A percentile compares a stretch with the other conserved stretches of the same genome.
These are phyloP conservation scores for Tenualosa thibaudeaui DNA, from an alignment of 2,797 vertebrate species.

Conservation along the genomic window DNA sequence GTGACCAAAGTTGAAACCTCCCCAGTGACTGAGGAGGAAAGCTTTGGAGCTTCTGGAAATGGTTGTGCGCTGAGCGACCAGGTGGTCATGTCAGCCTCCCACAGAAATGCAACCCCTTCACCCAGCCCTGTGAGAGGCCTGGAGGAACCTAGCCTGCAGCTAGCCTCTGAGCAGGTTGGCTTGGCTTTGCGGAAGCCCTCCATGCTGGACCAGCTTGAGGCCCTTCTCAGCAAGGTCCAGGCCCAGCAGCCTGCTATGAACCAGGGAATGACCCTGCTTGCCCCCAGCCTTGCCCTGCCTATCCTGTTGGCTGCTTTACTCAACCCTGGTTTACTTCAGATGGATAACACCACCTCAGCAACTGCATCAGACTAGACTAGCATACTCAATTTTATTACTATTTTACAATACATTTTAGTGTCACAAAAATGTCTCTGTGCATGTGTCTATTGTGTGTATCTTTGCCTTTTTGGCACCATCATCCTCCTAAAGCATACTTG, in stretches of 20 bases:
- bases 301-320: background rate
- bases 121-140: too few relatives aligned
- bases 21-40: background rate
- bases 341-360: too few relatives aligned
- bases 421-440: background rate
- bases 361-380: too few relatives aligned
- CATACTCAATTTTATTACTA: too few relatives aligned
- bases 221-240: background rate
- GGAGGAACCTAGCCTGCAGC: too few relatives aligned
- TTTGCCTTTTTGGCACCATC: background rate
- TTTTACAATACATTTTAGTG: too few relatives aligned
- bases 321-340: too few relatives aligned
- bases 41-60: background rate
- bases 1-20: background rate
- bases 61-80: background rate
- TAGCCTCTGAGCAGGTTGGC: too few relatives aligned
- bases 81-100: background rate
- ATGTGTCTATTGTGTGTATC: background rate
- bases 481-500: background rate
- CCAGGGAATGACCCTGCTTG: background rate
- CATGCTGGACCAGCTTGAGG: background rate
- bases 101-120: too few relatives aligned
- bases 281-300: background rate
- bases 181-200: too few relatives aligned
- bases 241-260: background rate